Evolutionary conservation across 2,888 invertebrate species (phyloP), one percentile per base, ranked within the genome.

Genomic region (Metellina segmentata): DNA sequence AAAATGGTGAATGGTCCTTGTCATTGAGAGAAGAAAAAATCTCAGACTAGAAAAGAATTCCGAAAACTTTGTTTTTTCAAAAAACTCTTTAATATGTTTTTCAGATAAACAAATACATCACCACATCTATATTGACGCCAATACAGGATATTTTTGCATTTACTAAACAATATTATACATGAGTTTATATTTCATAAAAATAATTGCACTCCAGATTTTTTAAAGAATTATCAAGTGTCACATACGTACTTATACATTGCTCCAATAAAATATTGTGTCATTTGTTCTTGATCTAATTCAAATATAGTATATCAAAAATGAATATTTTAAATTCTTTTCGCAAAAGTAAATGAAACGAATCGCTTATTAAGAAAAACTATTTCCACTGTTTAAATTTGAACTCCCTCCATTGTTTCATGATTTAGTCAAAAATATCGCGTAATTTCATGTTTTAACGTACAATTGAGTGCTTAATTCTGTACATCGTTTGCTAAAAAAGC

Each of bases 91-190:
- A 78, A 74, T 74, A 20, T 53, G 16, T 61, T 61, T 69, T 87
- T 89, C 51, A 69, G 77, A 82, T 74, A 82, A 82, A 82, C 77
- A 82, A 79, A 69, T 82, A 74, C 11, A 13, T 81, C 85, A 90
- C 75, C 79, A 85, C 89, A 90, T 85, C 75, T 90, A 90, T 90
- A 75, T 90, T 90, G 90, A 90, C 90, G 90, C 90, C 90, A 90
- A 90, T 90, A 75, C 75, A 89, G 69, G 74, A 81, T 85, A n/a
- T 34, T 90, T 90, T 83, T 81, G n/a, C 69, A 83, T 19, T 20
- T 75, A 53, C 71, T 82, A 85, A 81, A 79, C 49, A 79, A 85
- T 74, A 51, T 79, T 34, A 82, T 86, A 81, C 88, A 87, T 75
- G 19, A 74, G 48, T 82, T 74, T 19, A 81, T 74, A 74, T 49